Percentiles rank a stretch among this genome's conserved stretches.
These are phyloP conservation scores for Melanotus villosus DNA, from an alignment of 2,888 invertebrate species.

Conservation along the genomic window DNA sequence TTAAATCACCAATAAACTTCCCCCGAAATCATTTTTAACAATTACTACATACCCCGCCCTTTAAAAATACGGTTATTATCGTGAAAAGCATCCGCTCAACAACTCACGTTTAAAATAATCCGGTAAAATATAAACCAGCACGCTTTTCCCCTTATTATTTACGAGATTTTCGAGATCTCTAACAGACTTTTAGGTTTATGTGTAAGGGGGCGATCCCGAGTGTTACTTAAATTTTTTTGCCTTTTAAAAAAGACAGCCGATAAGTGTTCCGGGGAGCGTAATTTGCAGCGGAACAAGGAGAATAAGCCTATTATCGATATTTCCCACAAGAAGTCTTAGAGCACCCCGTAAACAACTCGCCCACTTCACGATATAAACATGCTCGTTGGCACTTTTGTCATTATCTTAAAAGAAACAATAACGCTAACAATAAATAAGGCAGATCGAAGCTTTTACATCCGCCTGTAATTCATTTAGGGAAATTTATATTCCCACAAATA, in stretches of 20 bases:
- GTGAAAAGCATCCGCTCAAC: too few species aligned
- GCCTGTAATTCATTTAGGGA: conserved; percentile 38
- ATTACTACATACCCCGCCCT: too few species aligned
- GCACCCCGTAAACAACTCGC: background rate
- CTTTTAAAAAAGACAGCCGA: conserved; percentile 4
- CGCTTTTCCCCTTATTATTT: too few species aligned
- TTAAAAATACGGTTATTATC: too few species aligned
- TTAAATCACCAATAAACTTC: too few species aligned
- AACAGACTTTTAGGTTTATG: too few species aligned
- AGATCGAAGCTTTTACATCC: conserved; percentile 35
- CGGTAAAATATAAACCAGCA: too few species aligned
- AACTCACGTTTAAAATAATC: too few species aligned
- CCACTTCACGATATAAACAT: conserved; percentile 34
- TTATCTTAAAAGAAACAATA: conserved; percentile 41
- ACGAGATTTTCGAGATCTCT: too few species aligned
- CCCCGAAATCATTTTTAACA: too few species aligned
- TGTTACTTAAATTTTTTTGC: too few species aligned
- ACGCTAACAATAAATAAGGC: conserved; percentile 37
- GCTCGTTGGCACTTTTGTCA: conserved; percentile 39
- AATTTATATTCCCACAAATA: conserved; percentile 41
- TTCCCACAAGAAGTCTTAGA: background rate
- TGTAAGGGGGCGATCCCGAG: too few species aligned
- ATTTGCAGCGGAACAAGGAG: conserved; percentile 21
- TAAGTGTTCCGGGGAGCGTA: conserved; percentile 13
- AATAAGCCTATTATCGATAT: conserved; percentile 24